Conservation (phyloP, 2,888 invertebrate species). For the Lasioglossum lativentre region DNA sequence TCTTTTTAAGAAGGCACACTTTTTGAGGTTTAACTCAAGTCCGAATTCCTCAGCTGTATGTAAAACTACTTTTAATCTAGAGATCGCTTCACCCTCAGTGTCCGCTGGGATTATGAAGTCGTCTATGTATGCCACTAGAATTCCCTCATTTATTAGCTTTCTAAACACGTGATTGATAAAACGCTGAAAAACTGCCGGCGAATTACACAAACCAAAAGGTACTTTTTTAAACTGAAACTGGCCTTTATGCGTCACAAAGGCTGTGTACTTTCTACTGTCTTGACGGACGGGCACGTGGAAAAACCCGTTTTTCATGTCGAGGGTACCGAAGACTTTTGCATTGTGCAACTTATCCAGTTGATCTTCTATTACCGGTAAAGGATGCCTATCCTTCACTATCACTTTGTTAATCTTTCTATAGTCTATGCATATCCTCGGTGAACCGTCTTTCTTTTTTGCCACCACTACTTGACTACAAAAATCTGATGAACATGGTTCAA, state of each 20-base stretch:
- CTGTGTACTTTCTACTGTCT: constrained; percentile 4
- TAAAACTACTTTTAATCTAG: neutral
- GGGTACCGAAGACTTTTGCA: neutral
- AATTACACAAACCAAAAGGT: constrained; percentile 62
- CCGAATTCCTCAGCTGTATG: neutral
- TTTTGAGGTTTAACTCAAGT: constrained; percentile 22
- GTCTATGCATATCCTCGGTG: constrained; percentile 77
- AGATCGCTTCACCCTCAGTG: neutral
- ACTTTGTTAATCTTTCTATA: constrained; percentile 69
- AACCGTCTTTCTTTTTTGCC: constrained; percentile 68
- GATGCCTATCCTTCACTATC: constrained; percentile 18
- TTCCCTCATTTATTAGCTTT: constrained; percentile 43
- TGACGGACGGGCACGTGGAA: neutral
- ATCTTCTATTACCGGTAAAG: constrained; percentile 26
- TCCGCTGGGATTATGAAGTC: constrained; percentile 6
- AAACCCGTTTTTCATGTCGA: constrained; percentile 66
- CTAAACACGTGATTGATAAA: constrained; percentile 60
- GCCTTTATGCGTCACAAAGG: neutral
- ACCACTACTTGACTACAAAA: constrained; percentile 75
- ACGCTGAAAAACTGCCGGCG: constrained; percentile 45
- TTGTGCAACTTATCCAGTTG: neutral
- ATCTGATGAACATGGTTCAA: constrained; percentile 60
- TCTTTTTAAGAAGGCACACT: constrained; percentile 21
- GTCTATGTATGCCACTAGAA: constrained; percentile 19
- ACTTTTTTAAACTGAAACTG: constrained; percentile 9